A percentile compares a stretch with the other conserved stretches of the same genome.
These are phyloP conservation scores for Caenorhabditis inopinata DNA, from an alignment of 1,140 invertebrate species.

Conservation along the genomic window DNA sequence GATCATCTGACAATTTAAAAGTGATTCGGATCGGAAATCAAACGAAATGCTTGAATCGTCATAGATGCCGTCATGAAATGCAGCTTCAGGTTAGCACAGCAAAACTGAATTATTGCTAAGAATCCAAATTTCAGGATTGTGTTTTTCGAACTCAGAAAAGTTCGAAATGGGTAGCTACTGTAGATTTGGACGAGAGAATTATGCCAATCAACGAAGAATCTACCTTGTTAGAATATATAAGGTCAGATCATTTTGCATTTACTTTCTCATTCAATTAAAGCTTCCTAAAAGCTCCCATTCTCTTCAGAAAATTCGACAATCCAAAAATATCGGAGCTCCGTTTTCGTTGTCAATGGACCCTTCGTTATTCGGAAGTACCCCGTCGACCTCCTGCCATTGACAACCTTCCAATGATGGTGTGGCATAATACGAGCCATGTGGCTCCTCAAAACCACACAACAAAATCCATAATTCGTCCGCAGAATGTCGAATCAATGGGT, in stretches of 20 bases:
- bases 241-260: background rate
- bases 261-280: no score
- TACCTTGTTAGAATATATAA: background rate
- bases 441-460: conserved; percentile 10
- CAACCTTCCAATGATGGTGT: background rate
- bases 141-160: background rate
- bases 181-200: conserved; percentile 14
- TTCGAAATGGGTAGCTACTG: background rate
- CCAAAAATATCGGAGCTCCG: background rate
- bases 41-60: conserved; percentile 23
- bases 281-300: background rate
- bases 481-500: conserved; percentile 1
- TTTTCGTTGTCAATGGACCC: conserved; percentile 11
- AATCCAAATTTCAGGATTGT: background rate
- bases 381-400: background rate
- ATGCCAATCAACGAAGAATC: background rate
- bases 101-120: background rate
- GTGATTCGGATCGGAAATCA: background rate
- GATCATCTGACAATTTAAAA: background rate
- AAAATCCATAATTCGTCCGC: background rate
- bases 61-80: conserved; percentile 22
- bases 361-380: background rate
- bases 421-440: conserved; percentile 9
- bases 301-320: background rate
- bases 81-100: background rate